These are phyloP conservation scores for Ellobium chinense DNA, from an alignment of 2,888 invertebrate genomes.

Conservation along the genomic window DNA sequence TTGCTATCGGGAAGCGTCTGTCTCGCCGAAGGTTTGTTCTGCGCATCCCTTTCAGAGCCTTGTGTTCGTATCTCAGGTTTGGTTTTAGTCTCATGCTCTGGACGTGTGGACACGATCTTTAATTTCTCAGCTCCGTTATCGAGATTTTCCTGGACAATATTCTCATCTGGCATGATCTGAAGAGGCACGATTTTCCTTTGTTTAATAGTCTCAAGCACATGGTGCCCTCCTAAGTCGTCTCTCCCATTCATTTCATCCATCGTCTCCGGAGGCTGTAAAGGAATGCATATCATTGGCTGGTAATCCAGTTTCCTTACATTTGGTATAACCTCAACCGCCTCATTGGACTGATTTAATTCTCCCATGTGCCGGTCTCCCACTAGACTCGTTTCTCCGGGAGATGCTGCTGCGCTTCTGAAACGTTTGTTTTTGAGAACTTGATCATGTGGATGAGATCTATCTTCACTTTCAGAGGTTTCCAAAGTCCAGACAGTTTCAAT, in stretches of 20 bases:
- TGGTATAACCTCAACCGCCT: neutral
- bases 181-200: neutral
- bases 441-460: neutral
- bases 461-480: neutral
- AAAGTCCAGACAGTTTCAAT: too few species aligned
- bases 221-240: too few species aligned
- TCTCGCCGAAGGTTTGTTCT: too few species aligned
- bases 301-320: neutral
- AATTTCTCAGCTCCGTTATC: too few species aligned
- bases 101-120: too few species aligned
- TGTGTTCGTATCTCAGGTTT: too few species aligned
- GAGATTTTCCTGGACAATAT: too few species aligned
- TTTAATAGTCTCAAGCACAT: neutral
- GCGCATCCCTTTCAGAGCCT: too few species aligned
- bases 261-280: neutral
- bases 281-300: neutral
- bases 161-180: neutral
- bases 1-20: too few species aligned
- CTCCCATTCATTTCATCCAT: too few species aligned
- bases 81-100: too few species aligned
- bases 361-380: neutral
- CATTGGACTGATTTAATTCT: neutral
- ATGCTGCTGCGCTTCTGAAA: neutral
- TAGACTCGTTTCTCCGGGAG: neutral
- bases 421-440: neutral